A percentile compares a stretch with the other conserved stretches of the same genome.
Conservation (phyloP, 1,140 invertebrate species). For the Ostrea denselamellosa region DNA sequence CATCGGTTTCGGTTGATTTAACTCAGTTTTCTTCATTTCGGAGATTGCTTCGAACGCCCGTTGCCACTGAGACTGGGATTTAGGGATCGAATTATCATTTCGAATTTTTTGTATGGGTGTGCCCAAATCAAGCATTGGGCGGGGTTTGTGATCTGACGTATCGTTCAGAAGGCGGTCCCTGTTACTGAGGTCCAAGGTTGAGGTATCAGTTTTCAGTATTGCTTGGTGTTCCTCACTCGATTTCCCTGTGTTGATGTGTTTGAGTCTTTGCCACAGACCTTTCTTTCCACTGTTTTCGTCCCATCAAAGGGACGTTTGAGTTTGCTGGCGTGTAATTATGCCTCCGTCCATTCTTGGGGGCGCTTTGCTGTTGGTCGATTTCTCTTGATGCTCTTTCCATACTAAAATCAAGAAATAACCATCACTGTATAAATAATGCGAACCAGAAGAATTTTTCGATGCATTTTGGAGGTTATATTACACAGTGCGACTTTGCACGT, state of each 20-base stretch:
- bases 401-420: conserved; percentile 52
- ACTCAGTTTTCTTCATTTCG: background rate
- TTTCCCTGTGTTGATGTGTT: background rate
- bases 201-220: background rate
- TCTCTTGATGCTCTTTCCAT: background rate
- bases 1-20: background rate
- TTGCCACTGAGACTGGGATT: conserved; percentile 11
- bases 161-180: background rate
- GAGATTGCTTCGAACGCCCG: background rate
- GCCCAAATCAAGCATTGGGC: background rate
- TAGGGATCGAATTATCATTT: background rate
- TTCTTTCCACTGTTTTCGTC: background rate
- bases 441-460: no score
- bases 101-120: background rate
- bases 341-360: conserved; percentile 1
- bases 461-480: no score
- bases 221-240: background rate
- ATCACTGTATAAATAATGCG: no score
- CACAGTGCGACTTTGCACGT: no score
- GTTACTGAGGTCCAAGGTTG: background rate
- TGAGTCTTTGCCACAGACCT: conserved; percentile 12
- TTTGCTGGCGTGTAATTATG: background rate
- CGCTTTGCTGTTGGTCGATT: conserved; percentile 7
- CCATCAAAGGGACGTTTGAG: background rate
- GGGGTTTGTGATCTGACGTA: background rate